Evolutionary conservation across 2,797 vertebrate species (phyloP).

Genomic region (Anabas testudineus): DNA sequence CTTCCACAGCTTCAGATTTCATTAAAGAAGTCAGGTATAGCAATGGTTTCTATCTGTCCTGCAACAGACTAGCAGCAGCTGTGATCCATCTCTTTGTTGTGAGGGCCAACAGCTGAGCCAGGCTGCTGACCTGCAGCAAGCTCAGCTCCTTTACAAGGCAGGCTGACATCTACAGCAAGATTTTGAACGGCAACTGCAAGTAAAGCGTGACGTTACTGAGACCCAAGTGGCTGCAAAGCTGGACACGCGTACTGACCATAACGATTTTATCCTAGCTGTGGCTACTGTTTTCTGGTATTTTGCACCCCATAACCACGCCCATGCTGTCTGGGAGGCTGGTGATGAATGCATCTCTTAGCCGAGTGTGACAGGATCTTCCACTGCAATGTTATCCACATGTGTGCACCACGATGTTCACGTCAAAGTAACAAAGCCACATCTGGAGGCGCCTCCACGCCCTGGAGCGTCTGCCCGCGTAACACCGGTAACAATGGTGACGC

Average conservation of each 20-base stretch:
- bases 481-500: conserved; percentile 82
- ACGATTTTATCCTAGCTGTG: background rate
- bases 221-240: background rate
- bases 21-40: background rate
- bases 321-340: conserved; percentile 57
- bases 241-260: background rate
- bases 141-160: conserved; percentile 30
- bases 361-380: background rate
- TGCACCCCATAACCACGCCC: conserved; percentile 74
- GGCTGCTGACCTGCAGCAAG: conserved; percentile 36
- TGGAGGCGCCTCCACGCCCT: conserved; percentile 63
- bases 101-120: conserved; percentile 55
- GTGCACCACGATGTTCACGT: background rate
- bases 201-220: background rate
- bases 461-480: conserved; percentile 33
- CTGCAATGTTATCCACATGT: background rate
- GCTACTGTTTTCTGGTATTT: background rate
- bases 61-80: conserved; percentile 23
- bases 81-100: conserved; percentile 57
- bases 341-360: conserved; percentile 12
- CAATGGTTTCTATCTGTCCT: background rate
- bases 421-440: conserved; percentile 40
- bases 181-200: background rate
- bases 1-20: background rate
- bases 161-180: background rate